These are phyloP conservation scores for Leptobrachium ailaonicum DNA, from an alignment of 2,113 vertebrate genomes.

Conservation along the genomic window DNA sequence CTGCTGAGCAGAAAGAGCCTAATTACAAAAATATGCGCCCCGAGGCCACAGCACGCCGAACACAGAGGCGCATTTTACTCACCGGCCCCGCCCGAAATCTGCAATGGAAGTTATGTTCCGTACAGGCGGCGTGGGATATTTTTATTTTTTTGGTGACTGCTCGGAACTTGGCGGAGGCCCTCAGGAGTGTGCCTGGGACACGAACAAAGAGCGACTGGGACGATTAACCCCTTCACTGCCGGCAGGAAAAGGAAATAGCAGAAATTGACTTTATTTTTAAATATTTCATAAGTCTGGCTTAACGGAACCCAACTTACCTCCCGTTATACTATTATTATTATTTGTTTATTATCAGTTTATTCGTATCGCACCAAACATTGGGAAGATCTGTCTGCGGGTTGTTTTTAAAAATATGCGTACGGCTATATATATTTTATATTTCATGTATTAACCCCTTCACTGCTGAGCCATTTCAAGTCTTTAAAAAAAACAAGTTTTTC, in stretches of 20 bases:
- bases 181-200: slow-evolving; percentile 49
- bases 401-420: too few species aligned
- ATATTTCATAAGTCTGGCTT: too few species aligned
- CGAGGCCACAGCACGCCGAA: slow-evolving; percentile 74
- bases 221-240: slow-evolving; percentile 29
- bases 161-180: slow-evolving; percentile 53
- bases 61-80: slow-evolving; percentile 75
- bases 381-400: too few species aligned
- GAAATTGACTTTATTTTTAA: not conserved
- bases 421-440: too few species aligned
- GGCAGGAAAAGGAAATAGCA: not conserved
- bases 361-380: too few species aligned
- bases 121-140: slow-evolving; percentile 61
- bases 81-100: slow-evolving; percentile 59
- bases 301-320: too few species aligned
- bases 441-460: too few species aligned
- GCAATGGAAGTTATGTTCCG: slow-evolving; percentile 61
- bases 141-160: slow-evolving; percentile 53
- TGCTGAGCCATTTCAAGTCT: too few species aligned
- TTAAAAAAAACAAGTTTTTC: too few species aligned
- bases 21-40: slow-evolving; percentile 89
- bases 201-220: slow-evolving; percentile 39
- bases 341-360: too few species aligned
- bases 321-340: too few species aligned
- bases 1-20: slow-evolving; percentile 84